Evolutionary conservation across 2,888 invertebrate genomes (phyloP), one percentile per base, ranked within the genome.

Genomic region (Drosophila aldrichi): DNA sequence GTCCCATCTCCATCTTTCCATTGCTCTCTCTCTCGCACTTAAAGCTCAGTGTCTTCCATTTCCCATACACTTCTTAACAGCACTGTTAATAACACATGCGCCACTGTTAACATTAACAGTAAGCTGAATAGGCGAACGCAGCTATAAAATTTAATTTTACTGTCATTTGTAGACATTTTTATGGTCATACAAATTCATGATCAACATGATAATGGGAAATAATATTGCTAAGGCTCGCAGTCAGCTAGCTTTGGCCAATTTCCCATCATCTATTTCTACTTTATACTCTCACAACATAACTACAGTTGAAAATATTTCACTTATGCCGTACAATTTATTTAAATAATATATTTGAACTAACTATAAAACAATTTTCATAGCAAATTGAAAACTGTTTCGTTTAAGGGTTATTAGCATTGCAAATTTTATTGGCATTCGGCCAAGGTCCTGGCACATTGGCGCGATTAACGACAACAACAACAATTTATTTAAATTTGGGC

Each of bases 351-450:
- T 54, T 49, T 49, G 49, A 52, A 52, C 38, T 54, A 54, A 10
- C 34, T 40, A 54, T n/a, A 10, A 25, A 41, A 25, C 44, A 22
- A 14, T 32, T 9, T 34, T 18, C 41, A 6, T 7, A 41, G 2
- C 18, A 25, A 25, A 25, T 7, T 29, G 40, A 22, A 22, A 36
- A 36, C 32, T 34, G 22, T 25, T 25, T 38, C 22, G 44, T 18
- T 46, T 22, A 34, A 16, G 25, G 43, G 18, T 48, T 69, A 48
- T 60, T n/a, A 49, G 54, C 36, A 34, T 38, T 22, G 29, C 34
- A 29, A 32, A 29, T 29, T 48, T 52, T 34, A 60, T 75, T 62
- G 43, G 60, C 60, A 43, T 58, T 56, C 34, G 61, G 77, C 80
- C 56, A 25, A 22, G 22, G 46, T 60, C n/a, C 40, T n/a, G 40